phyloP scores from a whole-genome alignment of 2,113 vertebrate species.

The Sinocyclocheilus anshuiensis region DNA sequence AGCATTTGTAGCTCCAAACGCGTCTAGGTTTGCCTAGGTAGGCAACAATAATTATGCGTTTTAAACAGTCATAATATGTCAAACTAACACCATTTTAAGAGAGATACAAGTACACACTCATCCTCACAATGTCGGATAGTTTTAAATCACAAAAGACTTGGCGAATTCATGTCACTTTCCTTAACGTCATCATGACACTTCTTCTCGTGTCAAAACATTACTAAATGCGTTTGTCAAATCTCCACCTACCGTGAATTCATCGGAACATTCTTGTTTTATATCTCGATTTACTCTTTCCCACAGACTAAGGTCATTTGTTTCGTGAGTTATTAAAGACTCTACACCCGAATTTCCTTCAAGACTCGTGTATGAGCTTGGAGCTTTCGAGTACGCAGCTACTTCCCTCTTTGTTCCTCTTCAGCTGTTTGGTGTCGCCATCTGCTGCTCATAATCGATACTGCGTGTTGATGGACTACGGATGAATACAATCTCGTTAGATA shows the following conservation, averaged over 20 bases:
- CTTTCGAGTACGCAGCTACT: background rate
- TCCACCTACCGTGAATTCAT: constrained; percentile 40
- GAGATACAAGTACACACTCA: background rate
- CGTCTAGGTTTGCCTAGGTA: background rate
- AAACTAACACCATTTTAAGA: background rate
- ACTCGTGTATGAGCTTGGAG: background rate
- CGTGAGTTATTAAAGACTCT: background rate
- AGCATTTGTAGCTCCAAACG: too few species aligned
- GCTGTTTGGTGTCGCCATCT: background rate
- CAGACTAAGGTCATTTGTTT: background rate
- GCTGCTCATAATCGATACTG: background rate
- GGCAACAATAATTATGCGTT: background rate
- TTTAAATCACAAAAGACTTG: background rate
- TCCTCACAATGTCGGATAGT: background rate
- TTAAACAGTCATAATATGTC: background rate
- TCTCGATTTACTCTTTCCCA: background rate
- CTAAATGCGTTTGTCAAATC: background rate
- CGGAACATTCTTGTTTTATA: background rate
- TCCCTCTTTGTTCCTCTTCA: constrained; percentile 5
- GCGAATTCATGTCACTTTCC: background rate
- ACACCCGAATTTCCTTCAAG: background rate
- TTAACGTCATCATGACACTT: too few species aligned
- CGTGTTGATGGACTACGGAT: background rate
- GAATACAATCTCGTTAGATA: too few species aligned
- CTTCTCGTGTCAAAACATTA: background rate